phyloP scores from a whole-genome alignment of 2,797 vertebrate species.

The Ptychadena robeensis region DNA sequence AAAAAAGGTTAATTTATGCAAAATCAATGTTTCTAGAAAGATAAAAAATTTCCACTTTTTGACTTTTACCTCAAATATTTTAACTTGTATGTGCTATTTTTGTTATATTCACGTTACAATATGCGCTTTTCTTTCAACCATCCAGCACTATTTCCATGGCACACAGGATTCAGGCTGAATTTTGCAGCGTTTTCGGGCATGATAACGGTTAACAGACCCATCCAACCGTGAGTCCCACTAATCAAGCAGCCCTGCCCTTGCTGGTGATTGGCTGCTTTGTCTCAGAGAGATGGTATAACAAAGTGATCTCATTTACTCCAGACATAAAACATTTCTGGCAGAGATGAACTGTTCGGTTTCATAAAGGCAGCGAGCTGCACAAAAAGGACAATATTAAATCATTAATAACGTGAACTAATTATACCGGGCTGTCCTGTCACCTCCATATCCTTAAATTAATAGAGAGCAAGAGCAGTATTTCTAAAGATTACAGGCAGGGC shows the following conservation, averaged over 20 bases:
- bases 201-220: conserved; percentile 19
- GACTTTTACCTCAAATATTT: background rate
- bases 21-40: background rate
- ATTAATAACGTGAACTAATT: conserved; percentile 63
- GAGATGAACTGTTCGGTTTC: conserved; percentile 62
- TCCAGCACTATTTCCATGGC: background rate
- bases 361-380: conserved; percentile 59
- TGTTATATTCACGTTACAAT: background rate
- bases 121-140: background rate
- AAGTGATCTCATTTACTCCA: conserved; percentile 56
- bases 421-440: conserved; percentile 59
- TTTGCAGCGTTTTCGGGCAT: background rate
- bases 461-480: conserved; percentile 61
- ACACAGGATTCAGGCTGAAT: background rate
- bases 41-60: background rate
- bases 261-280: conserved; percentile 25
- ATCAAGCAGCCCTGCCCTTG: conserved; percentile 35
- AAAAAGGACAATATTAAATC: conserved; percentile 63
- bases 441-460: conserved; percentile 62
- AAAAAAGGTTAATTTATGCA: background rate
- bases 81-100: background rate
- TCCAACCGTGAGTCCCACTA: background rate
- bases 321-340: conserved; percentile 62
- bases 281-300: conserved; percentile 52
- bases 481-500: conserved; percentile 41